Conservation (phyloP, 2,113 vertebrate species). For the Potamarius usumacintae region DNA sequence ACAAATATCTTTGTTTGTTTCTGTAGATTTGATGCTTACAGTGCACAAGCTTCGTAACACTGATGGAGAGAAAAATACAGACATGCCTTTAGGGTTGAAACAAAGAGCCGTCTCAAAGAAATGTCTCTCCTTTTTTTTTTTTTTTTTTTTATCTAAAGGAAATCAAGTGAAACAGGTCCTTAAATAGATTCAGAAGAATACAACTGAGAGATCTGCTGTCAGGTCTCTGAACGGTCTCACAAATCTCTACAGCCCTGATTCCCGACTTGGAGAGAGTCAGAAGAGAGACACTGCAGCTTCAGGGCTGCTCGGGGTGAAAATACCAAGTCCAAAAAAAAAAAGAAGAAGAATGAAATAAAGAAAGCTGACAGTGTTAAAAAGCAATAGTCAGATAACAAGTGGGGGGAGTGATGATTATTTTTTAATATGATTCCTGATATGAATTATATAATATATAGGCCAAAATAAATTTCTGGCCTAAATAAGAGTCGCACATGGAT, state of each 20-base stretch:
- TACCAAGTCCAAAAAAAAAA: not conserved
- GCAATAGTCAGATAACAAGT: not conserved
- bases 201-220: not conserved
- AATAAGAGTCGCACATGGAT: not conserved
- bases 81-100: not conserved
- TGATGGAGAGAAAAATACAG: not conserved
- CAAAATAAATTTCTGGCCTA: conserved; percentile 36
- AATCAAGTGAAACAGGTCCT: not conserved
- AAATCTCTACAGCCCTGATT: not conserved
- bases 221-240: not conserved
- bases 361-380: not conserved
- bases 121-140: not conserved
- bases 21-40: not conserved
- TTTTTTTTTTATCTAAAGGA: not conserved
- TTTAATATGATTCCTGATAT: conserved; percentile 56
- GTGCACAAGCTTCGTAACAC: not conserved
- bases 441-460: not conserved
- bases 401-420: conserved; percentile 58
- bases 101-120: not conserved
- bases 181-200: not conserved
- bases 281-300: not conserved
- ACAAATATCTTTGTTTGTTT: not conserved
- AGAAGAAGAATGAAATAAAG: not conserved
- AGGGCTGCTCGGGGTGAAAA: not conserved
- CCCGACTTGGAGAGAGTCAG: not conserved